These are phyloP conservation scores for Sapayoa aenigma DNA, from an alignment of 2,113 vertebrate species.

Conservation along the genomic window DNA sequence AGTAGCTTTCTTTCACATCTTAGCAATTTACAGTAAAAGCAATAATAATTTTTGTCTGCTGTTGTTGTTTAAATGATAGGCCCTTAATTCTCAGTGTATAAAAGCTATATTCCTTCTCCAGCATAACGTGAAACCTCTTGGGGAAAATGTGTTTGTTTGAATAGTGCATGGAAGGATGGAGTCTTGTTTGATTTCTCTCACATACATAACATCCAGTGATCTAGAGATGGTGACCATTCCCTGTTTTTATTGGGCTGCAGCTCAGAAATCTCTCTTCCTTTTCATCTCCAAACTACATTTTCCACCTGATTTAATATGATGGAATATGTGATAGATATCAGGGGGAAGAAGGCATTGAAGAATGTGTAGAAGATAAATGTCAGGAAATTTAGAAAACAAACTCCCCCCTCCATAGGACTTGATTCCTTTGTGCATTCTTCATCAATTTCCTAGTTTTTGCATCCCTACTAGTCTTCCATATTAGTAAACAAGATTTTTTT, in stretches of 20 bases:
- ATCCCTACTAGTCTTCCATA: background rate
- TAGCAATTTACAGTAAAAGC: background rate
- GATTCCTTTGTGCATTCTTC: background rate
- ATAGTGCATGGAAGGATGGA: background rate
- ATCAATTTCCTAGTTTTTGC: background rate
- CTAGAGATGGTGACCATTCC: background rate
- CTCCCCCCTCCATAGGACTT: background rate
- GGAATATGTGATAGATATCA: background rate
- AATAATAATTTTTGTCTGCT: background rate
- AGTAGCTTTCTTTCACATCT: background rate
- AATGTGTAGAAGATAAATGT: background rate
- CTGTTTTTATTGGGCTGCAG: background rate
- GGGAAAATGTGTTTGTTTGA: background rate
- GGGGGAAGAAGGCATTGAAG: background rate
- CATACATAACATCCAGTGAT: background rate
- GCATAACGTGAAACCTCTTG: background rate
- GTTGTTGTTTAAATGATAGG: background rate
- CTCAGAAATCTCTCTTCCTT: background rate
- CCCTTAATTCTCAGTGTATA: background rate
- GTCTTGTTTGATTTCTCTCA: background rate
- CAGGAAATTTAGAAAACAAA: background rate
- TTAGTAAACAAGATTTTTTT: background rate
- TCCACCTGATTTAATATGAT: background rate
- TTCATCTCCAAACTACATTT: background rate
- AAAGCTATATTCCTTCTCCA: background rate